Conservation (phyloP, 2,888 invertebrate genomes). For the Heliconius sara region DNA sequence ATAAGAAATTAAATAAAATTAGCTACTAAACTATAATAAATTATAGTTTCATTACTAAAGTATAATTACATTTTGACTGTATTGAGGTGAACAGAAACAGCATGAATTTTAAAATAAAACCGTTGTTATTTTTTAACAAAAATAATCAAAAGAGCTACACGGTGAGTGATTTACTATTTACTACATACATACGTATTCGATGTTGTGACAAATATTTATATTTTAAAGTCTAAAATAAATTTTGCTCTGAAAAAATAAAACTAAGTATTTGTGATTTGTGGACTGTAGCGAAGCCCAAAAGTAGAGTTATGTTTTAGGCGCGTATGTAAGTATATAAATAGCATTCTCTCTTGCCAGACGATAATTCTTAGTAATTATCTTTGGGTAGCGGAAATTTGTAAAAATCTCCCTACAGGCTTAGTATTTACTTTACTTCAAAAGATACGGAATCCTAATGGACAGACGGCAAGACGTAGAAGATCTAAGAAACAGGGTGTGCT, state of each 20-base stretch:
- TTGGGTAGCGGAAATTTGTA: too few species aligned
- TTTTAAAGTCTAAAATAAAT: not conserved
- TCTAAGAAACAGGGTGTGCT: constrained; percentile 4
- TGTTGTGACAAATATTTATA: constrained; percentile 1
- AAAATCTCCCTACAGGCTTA: too few species aligned
- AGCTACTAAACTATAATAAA: too few species aligned
- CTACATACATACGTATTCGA: not conserved
- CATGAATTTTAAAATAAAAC: not conserved
- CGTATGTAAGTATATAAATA: too few species aligned
- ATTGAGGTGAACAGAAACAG: not conserved
- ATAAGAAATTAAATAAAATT: too few species aligned
- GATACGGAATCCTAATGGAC: not conserved
- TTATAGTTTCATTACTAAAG: too few species aligned
- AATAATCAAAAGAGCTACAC: not conserved
- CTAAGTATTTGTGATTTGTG: not conserved
- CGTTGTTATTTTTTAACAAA: not conserved
- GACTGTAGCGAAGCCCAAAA: too few species aligned
- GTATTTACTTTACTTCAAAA: not conserved
- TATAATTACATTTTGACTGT: too few species aligned
- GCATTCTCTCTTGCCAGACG: too few species aligned
- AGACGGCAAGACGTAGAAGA: not conserved
- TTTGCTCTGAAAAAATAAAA: not conserved
- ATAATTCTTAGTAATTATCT: too few species aligned
- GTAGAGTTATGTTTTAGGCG: too few species aligned
- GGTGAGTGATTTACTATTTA: not conserved